phyloP scores from a whole-genome alignment of 2,113 vertebrate genomes.

The Cromileptes altivelis region DNA sequence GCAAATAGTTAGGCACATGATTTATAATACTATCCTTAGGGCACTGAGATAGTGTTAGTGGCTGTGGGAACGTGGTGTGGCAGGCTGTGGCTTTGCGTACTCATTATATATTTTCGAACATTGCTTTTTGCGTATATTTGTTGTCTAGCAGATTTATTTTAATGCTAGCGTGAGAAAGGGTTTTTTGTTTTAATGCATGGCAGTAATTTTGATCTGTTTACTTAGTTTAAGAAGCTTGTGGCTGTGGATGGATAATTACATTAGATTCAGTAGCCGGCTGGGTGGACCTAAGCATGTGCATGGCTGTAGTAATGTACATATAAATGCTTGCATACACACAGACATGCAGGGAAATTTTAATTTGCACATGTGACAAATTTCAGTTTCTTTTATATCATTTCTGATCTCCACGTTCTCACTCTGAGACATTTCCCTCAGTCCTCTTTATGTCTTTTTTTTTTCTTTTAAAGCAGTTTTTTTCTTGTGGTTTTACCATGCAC shows the following conservation, averaged over 20 bases:
- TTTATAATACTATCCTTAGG: background rate
- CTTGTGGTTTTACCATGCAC: conserved; percentile 43
- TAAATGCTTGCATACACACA: conserved; percentile 26
- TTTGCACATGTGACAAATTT: conserved; percentile 2
- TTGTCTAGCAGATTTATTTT: background rate
- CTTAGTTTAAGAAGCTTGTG: conserved; percentile 3
- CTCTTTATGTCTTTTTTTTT: conserved; percentile 38
- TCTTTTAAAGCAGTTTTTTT: conserved; percentile 20
- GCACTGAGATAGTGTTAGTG: background rate
- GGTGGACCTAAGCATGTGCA: conserved; percentile 41
- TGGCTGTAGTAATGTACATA: conserved; percentile 17
- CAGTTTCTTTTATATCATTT: conserved; percentile 34
- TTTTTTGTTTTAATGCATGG: conserved; percentile 50
- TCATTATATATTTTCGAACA: background rate
- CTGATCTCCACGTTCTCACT: conserved; percentile 52
- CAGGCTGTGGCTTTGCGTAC: background rate
- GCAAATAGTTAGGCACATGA: conserved; percentile 2
- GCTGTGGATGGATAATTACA: conserved; percentile 34
- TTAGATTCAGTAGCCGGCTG: conserved; percentile 17
- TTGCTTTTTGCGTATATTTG: conserved; percentile 6
- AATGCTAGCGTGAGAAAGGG: background rate
- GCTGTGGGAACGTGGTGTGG: background rate
- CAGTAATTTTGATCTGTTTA: conserved; percentile 1
- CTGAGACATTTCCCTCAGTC: conserved; percentile 39
- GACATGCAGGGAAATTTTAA: conserved; percentile 12